phyloP scores from a whole-genome alignment of 1,140 invertebrate species.

The Neodiprion virginianus region DNA sequence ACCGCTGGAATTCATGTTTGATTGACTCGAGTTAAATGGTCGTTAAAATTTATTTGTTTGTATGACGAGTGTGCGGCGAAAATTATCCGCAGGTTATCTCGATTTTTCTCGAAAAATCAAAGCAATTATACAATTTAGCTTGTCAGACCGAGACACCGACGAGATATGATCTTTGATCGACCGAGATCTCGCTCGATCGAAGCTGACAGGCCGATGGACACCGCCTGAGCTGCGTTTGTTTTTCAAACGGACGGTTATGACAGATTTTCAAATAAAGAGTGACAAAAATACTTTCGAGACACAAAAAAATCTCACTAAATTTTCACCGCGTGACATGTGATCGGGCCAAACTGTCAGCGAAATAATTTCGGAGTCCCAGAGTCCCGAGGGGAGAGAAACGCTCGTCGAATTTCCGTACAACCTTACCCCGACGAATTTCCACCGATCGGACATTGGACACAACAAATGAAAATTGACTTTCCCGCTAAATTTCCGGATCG shows the following conservation, averaged over 20 bases:
- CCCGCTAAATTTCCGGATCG: neutral
- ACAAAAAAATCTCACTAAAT: neutral
- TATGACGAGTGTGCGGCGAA: neutral
- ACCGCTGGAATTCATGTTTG: too few relatives aligned
- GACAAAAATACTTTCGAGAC: neutral
- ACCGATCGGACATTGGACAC: neutral
- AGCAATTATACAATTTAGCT: too few relatives aligned
- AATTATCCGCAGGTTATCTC: too few relatives aligned
- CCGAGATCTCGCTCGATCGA: conserved; percentile 2
- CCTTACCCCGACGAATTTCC: neutral
- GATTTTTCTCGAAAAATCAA: too few relatives aligned
- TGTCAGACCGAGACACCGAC: too few relatives aligned
- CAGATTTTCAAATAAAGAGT: neutral
- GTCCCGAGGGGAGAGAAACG: neutral
- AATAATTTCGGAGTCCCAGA: neutral
- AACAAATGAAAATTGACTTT: conserved; percentile 4
- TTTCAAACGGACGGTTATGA: neutral
- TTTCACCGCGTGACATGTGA: neutral
- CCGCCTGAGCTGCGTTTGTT: neutral
- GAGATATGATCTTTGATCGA: neutral
- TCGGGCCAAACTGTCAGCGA: neutral
- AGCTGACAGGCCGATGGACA: neutral
- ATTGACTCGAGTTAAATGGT: neutral
- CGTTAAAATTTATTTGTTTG: neutral
- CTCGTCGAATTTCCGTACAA: neutral